Evolutionary conservation across 2,113 vertebrate species (phyloP).

Genomic region (Orthochromis malagaraziensis): DNA sequence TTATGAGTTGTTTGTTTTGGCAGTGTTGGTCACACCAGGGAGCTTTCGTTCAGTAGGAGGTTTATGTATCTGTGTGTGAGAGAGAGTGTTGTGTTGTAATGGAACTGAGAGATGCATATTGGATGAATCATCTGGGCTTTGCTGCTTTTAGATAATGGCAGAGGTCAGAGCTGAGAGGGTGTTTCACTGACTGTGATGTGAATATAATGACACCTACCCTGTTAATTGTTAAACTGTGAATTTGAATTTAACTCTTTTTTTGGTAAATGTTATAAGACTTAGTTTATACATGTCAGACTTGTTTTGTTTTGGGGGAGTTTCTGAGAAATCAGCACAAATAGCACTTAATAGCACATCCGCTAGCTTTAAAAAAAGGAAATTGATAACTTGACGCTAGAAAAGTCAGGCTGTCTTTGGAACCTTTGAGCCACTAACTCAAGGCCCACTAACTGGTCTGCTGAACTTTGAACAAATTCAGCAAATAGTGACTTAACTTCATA

Average conservation of each 20-base stretch:
- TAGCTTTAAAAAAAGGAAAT: not conserved
- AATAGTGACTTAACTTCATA: not conserved
- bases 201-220: not conserved
- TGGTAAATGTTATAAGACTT: not conserved
- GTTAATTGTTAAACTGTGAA: not conserved
- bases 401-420: not conserved
- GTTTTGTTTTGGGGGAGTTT: not conserved
- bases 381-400: not conserved
- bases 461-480: not conserved
- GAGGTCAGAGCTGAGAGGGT: not conserved
- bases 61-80: not conserved
- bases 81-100: not conserved
- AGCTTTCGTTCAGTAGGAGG: not conserved
- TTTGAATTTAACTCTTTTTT: not conserved
- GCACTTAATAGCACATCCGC: not conserved
- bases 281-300: not conserved
- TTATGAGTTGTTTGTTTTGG: constrained; percentile 20
- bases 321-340: not conserved
- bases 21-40: not conserved
- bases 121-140: not conserved
- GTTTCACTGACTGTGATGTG: not conserved
- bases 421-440: not conserved
- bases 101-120: not conserved
- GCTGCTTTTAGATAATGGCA: not conserved
- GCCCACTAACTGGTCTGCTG: not conserved